A percentile compares a stretch with the other conserved stretches of the same genome.
These are phyloP conservation scores for Pristionchus mayeri DNA, from an alignment of 2,888 invertebrate species.

Conservation along the genomic window DNA sequence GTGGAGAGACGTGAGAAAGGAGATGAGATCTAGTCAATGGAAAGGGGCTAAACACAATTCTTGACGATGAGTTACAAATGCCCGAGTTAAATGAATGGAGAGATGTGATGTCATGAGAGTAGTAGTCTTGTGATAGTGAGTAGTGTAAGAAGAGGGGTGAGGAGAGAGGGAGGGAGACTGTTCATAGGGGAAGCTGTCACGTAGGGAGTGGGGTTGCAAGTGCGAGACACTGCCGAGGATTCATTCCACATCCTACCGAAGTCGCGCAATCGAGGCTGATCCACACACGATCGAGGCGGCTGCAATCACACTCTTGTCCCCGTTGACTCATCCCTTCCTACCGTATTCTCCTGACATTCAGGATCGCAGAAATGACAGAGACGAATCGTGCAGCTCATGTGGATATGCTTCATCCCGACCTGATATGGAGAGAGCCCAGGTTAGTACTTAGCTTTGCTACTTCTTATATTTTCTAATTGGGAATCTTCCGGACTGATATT, in stretches of 20 bases:
- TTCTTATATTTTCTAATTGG: neutral
- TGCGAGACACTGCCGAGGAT: constrained; percentile 5
- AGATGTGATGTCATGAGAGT: neutral
- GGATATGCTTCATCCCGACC: constrained; percentile 50
- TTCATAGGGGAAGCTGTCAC: constrained; percentile 13
- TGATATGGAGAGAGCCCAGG: constrained; percentile 21
- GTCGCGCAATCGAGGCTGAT: constrained; percentile 29
- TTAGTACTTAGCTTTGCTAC: neutral
- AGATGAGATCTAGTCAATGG: constrained; percentile 18
- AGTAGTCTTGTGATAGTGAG: neutral
- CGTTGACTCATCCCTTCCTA: neutral
- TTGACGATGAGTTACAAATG: neutral
- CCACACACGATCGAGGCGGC: constrained; percentile 47
- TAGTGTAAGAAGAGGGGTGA: neutral
- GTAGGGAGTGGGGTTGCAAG: constrained; percentile 46
- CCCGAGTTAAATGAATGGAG: neutral
- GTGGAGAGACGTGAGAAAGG: neutral
- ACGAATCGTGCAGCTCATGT: constrained; percentile 49
- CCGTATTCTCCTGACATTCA: constrained; percentile 49
- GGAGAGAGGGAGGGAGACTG: neutral
- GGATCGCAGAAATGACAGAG: constrained; percentile 51
- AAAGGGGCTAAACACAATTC: neutral
- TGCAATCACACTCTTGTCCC: neutral
- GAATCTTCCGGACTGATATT: neutral
- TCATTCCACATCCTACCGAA: constrained; percentile 48